These are phyloP conservation scores for Diplodus sargus DNA, from an alignment of 2,797 vertebrate species.

Conservation along the genomic window DNA sequence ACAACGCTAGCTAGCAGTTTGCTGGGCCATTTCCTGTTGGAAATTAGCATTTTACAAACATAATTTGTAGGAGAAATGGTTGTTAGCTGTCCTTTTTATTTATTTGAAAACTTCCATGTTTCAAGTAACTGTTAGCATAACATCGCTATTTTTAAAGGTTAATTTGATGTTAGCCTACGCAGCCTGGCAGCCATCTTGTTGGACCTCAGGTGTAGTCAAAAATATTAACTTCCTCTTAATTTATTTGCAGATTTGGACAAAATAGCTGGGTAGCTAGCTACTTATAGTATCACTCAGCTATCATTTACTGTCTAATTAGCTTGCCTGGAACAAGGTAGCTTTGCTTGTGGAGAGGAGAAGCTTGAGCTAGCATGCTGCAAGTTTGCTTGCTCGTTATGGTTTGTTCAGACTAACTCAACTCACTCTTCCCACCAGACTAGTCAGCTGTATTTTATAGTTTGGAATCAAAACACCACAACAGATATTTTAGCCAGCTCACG, in stretches of 20 bases:
- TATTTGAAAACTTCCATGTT: too few relatives aligned
- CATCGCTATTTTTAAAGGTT: neutral
- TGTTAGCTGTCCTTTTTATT: neutral
- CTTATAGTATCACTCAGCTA: neutral
- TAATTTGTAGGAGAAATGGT: neutral
- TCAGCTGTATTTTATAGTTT: neutral
- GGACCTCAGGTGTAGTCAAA: neutral
- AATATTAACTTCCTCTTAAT: neutral
- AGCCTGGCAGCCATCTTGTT: neutral
- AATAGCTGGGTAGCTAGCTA: neutral
- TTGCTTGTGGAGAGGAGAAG: neutral
- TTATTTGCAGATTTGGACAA: neutral
- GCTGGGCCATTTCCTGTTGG: too few relatives aligned
- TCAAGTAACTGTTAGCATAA: too few relatives aligned
- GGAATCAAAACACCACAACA: neutral
- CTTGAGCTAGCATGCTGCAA: too few relatives aligned
- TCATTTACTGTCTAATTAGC: rapidly evolving
- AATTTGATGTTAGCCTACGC: neutral
- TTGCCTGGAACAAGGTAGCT: neutral
- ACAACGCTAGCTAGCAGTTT: too few relatives aligned
- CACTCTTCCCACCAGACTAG: neutral
- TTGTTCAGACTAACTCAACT: neutral
- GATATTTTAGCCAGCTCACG: neutral
- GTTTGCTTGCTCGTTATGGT: neutral
- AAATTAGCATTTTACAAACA: neutral